Percentiles rank a stretch among this genome's conserved stretches.
Evolutionary conservation across 2,888 invertebrate genomes (phyloP).

Genomic region (Lasioglossum lativentre): DNA sequence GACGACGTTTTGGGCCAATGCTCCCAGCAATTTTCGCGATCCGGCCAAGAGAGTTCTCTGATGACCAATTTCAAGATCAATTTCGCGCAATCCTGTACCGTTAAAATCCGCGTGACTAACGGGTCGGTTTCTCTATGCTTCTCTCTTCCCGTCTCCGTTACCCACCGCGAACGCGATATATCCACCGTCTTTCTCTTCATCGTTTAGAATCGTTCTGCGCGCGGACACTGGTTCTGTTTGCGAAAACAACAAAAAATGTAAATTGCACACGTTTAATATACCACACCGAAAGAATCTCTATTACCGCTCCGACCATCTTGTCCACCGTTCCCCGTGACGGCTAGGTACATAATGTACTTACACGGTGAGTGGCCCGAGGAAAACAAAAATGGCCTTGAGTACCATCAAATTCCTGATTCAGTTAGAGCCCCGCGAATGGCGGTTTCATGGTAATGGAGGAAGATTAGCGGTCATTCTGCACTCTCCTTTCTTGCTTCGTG

Average conservation of each 20-base stretch:
- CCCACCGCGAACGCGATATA: neutral
- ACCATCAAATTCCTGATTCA: constrained; percentile 26
- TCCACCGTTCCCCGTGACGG: neutral
- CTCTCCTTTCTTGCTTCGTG: neutral
- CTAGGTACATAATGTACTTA: neutral
- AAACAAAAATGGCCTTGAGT: constrained; percentile 4
- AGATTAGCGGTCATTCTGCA: constrained; percentile 8
- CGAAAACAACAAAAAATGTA: constrained; percentile 19
- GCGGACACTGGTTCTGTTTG: constrained; percentile 19
- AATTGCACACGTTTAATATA: constrained; percentile 26
- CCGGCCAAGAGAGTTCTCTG: constrained; percentile 67
- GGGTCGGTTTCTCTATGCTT: constrained; percentile 50
- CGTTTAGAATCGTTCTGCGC: constrained; percentile 5
- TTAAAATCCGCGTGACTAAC: constrained; percentile 69
- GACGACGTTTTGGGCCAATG: neutral
- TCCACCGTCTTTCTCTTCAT: constrained; percentile 11
- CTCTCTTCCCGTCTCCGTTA: neutral
- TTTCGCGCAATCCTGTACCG: constrained; percentile 75
- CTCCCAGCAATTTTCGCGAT: constrained; percentile 59
- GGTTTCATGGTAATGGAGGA: constrained; percentile 27
- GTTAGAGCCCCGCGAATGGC: constrained; percentile 21
- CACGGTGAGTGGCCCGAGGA: neutral
- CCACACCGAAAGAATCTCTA: neutral
- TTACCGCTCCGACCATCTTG: neutral
- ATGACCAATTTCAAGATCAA: constrained; percentile 79